Evolutionary conservation across 2,888 invertebrate genomes (phyloP).

Genomic region (Drosophila anomalata): DNA sequence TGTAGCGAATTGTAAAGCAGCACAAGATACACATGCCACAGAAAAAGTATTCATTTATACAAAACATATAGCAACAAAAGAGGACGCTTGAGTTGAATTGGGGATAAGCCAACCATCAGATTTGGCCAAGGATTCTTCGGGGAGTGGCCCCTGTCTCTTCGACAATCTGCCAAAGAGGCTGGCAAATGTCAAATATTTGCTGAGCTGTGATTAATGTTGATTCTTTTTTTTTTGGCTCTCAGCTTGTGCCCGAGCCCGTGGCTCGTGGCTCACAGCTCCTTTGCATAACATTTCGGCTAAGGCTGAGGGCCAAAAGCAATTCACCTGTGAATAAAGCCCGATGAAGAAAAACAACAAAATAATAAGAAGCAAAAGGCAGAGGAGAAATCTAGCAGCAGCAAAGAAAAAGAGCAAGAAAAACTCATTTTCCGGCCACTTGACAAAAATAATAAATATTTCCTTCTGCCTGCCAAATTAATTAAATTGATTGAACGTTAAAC

Average conservation of each 20-base stretch:
- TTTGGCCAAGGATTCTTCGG: neutral
- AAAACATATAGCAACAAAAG: slow-evolving; percentile 21
- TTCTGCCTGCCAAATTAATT: slow-evolving; percentile 60
- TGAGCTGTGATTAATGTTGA: slow-evolving; percentile 81
- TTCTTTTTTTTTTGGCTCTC: slow-evolving; percentile 41
- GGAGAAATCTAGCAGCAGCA: slow-evolving; percentile 13
- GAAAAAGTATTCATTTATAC: slow-evolving; percentile 14
- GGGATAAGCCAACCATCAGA: slow-evolving; percentile 32
- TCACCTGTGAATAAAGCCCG: slow-evolving; percentile 62
- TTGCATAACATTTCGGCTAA: slow-evolving; percentile 49
- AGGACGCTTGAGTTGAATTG: slow-evolving; percentile 21
- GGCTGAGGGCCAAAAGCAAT: slow-evolving; percentile 45
- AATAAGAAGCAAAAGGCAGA: neutral
- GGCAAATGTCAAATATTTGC: slow-evolving; percentile 79
- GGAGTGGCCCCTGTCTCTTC: neutral
- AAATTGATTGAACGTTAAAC: slow-evolving; percentile 72
- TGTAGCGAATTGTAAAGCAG: slow-evolving; percentile 21
- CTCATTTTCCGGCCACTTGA: slow-evolving; percentile 43
- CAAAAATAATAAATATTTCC: slow-evolving; percentile 31
- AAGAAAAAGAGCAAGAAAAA: slow-evolving; percentile 27
- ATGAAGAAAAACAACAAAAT: slow-evolving; percentile 30
- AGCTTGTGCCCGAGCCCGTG: slow-evolving; percentile 26
- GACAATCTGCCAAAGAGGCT: slow-evolving; percentile 39
- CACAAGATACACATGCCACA: slow-evolving; percentile 7
- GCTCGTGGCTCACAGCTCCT: slow-evolving; percentile 43